Evolutionary conservation across 2,888 invertebrate species (phyloP).

Genomic region (Platycheirus rosarum): DNA sequence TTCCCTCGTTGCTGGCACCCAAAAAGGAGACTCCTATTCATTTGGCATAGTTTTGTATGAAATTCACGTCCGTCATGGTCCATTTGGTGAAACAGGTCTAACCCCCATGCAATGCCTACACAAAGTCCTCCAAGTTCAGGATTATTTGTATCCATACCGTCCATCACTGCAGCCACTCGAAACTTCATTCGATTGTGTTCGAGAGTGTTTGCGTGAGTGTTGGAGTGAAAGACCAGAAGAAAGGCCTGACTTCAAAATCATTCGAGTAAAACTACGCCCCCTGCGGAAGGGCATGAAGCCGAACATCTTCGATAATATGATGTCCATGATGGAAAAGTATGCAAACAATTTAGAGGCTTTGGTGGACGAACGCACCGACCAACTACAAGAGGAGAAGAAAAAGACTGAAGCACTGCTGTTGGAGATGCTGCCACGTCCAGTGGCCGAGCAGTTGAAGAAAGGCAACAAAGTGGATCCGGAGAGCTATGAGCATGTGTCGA

Average conservation of each 20-base stretch:
- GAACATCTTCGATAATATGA: conserved; percentile 99
- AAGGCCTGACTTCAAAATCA: conserved; percentile 92
- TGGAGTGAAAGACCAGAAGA: conserved; percentile 92
- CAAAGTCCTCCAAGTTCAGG: conserved; percentile 81
- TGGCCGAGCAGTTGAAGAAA: conserved; percentile 95
- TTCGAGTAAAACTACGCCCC: conserved; percentile 90
- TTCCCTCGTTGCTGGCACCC: conserved; percentile 84
- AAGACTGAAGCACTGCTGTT: conserved; percentile 95
- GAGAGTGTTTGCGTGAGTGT: conserved; percentile 92
- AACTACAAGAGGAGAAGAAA: conserved; percentile 96
- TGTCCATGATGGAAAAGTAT: conserved; percentile 98
- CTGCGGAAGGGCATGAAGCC: conserved; percentile 96
- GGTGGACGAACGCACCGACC: conserved; percentile 96
- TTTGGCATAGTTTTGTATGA: conserved; percentile 95
- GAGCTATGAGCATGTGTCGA: conserved; percentile 92
- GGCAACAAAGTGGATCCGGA: conserved; percentile 95
- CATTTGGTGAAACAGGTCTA: conserved; percentile 89
- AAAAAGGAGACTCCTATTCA: conserved; percentile 92
- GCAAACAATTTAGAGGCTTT: conserved; percentile 96
- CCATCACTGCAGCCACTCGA: conserved; percentile 91
- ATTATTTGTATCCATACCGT: conserved; percentile 79
- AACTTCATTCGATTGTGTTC: conserved; percentile 92
- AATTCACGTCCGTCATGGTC: conserved; percentile 92
- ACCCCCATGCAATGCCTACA: conserved; percentile 85
- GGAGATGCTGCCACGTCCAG: conserved; percentile 94